Conservation (phyloP, 2,888 invertebrate species). For the Hyposoter dolosus region DNA sequence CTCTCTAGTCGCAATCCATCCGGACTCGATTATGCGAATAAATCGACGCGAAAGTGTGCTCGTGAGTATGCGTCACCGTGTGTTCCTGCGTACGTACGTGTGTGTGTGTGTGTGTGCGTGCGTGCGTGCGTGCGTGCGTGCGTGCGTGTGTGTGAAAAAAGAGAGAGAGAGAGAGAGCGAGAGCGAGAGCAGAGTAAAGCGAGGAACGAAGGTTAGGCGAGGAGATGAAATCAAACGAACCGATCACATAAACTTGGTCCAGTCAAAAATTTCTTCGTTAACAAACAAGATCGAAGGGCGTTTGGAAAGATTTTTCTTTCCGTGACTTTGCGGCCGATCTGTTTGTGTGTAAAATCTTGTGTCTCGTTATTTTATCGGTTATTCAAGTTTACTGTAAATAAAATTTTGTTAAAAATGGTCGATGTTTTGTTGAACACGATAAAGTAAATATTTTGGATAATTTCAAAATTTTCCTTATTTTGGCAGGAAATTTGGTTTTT, state of each 20-base stretch:
- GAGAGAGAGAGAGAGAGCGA: neutral
- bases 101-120: neutral
- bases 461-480: no score
- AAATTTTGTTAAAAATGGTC: no score
- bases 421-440: no score
- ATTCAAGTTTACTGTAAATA: no score
- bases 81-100: neutral
- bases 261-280: neutral
- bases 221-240: conserved; percentile 28
- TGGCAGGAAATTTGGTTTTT: no score
- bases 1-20: conserved; percentile 67
- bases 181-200: neutral
- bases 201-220: neutral
- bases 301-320: neutral
- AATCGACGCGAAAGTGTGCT: conserved; percentile 23
- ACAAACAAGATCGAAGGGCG: neutral
- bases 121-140: neutral
- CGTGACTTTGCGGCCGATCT: neutral
- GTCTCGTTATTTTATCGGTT: conserved; percentile 5
- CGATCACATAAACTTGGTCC: neutral
- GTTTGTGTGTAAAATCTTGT: neutral
- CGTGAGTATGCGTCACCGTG: conserved; percentile 24
- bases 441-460: no score
- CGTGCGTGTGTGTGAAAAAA: neutral
- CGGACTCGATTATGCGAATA: conserved; percentile 67